phyloP scores from a whole-genome alignment of 2,113 vertebrate genomes.

The Thamnaconus septentrionalis region DNA sequence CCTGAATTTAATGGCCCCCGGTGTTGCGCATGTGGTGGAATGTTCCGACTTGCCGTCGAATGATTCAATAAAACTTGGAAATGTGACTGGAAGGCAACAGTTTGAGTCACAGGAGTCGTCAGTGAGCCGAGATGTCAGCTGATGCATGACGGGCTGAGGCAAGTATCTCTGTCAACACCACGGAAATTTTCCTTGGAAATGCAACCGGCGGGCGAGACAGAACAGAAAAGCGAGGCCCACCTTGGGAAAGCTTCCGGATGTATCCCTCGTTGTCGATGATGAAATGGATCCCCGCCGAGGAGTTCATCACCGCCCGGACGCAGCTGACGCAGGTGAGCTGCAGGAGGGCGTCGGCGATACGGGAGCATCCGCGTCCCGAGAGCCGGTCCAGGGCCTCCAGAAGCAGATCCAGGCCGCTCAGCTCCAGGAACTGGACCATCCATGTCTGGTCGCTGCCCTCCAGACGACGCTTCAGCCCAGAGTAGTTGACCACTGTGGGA shows the following conservation, averaged over 20 bases:
- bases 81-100: conserved; percentile 4
- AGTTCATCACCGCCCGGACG: conserved; percentile 94
- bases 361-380: conserved; percentile 89
- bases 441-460: conserved; percentile 88
- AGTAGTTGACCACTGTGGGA: conserved; percentile 95
- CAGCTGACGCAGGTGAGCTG: conserved; percentile 97
- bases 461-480: conserved; percentile 90
- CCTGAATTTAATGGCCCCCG: conserved; percentile 5
- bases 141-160: neutral
- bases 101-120: conserved; percentile 1
- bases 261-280: conserved; percentile 94
- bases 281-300: conserved; percentile 88
- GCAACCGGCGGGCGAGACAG: too few species aligned
- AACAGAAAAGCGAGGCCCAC: conserved; percentile 57
- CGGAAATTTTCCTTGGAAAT: too few species aligned
- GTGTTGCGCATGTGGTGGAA: conserved; percentile 4
- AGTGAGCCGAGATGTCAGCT: conserved; percentile 4
- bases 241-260: conserved; percentile 92
- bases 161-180: too few species aligned
- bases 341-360: conserved; percentile 90
- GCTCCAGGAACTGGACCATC: conserved; percentile 98
- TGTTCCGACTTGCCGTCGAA: neutral
- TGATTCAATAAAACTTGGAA: conserved; percentile 9
- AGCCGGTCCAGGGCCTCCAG: conserved; percentile 93
- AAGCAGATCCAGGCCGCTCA: conserved; percentile 91